Evolutionary conservation across 2,797 vertebrate species (phyloP), one percentile per base, ranked within the genome.

Genomic region (Agapornis canus): DNA sequence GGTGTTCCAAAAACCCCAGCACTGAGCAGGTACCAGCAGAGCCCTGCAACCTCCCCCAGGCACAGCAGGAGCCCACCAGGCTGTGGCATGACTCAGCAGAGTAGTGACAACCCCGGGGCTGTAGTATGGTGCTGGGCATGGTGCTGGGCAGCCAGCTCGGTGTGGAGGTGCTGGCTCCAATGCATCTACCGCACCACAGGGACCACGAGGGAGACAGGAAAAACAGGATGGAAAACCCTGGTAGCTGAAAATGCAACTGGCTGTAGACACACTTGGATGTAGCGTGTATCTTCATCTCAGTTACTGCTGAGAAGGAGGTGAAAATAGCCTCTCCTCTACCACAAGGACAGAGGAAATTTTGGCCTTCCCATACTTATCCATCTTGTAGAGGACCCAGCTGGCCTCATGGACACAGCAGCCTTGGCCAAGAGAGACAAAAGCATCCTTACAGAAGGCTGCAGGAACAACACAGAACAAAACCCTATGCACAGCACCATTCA

Each of bases 51-150:
- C 71, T n/a, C 37, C 35, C 51, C 29, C 2, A 27, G 35, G 1
- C 39, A 29, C 39, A 84, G 32, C 43, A 47, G 51, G 40, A 88
- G 66, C 26, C 81, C 49, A 25, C 31, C 48, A 68, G 57, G 42
- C 16, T 80, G 20, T 4, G 1, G 59, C 16, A 29, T 0, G 13
- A 47, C 61, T 85, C 21, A 10, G 23, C 70, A 82, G 27, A 90
- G 59, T 17, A 5, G 48, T 54, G 49, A 56, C 23, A 40, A 9
- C 11, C 17, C 1, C 0, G 23, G 11, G 27, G 52, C 48, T 78
- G 29, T 7, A 66, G 43, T 2, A 0, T 0, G 1, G 23, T 11
- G 21, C 13, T 2, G 1, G 32, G 54, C 39, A 0, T 0, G 1
- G 23, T 11, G 21, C 13, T 2, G 1, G 32, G 54, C 39, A 88